Percentiles rank a stretch among this genome's conserved stretches.
Evolutionary conservation across 92 coral and sea anemone species (phyloP).

Genomic region (Ricordea florida): DNA sequence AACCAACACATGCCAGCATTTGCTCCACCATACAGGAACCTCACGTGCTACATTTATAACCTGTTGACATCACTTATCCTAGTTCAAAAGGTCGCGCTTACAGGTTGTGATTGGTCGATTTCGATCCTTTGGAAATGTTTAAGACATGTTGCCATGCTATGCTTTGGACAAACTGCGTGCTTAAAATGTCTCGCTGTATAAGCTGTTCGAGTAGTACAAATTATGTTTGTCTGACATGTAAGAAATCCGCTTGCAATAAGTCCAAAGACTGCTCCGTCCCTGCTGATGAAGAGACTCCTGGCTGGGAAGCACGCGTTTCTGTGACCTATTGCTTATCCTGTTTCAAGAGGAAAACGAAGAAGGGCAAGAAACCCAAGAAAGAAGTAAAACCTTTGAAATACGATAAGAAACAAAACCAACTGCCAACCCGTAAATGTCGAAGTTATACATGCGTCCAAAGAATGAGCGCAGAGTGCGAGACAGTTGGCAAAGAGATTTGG

Average conservation of each 20-base stretch:
- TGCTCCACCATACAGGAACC: too few species aligned
- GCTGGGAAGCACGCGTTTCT: slow-evolving; percentile 9
- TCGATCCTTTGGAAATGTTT: neutral
- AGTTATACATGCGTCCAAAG: neutral
- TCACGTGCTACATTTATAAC: neutral
- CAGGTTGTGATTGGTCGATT: neutral
- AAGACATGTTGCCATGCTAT: neutral
- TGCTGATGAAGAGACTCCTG: slow-evolving; percentile 7
- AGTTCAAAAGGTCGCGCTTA: neutral
- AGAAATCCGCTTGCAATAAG: neutral
- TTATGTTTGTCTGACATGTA: neutral
- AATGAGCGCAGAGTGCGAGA: slow-evolving; percentile 10
- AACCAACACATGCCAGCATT: too few species aligned
- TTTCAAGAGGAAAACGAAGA: neutral
- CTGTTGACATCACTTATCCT: neutral
- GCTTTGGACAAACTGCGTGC: slow-evolving; percentile 1
- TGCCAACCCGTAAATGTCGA: neutral
- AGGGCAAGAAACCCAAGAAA: neutral
- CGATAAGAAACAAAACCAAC: neutral
- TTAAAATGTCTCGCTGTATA: neutral
- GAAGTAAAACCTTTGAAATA: neutral
- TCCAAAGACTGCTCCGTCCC: slow-evolving; percentile 2
- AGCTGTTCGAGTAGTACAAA: slow-evolving; percentile 1
- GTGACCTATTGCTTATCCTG: neutral
- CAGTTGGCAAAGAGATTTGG: slow-evolving; percentile 4